phyloP scores from a whole-genome alignment of 2,113 vertebrate species.

The Sander vitreus region DNA sequence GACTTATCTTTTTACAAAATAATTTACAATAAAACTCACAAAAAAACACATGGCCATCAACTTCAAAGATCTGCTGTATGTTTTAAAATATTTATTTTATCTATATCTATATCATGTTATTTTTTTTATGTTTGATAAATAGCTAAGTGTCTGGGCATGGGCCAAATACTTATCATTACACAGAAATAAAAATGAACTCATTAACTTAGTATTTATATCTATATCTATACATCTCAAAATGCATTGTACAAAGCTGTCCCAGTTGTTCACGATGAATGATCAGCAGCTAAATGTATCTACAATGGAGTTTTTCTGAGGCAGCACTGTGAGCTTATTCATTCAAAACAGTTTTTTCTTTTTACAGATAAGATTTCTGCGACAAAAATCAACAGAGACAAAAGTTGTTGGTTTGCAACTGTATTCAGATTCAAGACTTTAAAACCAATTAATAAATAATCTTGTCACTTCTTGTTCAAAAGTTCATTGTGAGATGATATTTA shows the following conservation, averaged over 20 bases:
- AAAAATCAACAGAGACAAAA: constrained; percentile 51
- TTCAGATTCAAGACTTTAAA: constrained; percentile 88
- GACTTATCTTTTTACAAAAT: constrained; percentile 5
- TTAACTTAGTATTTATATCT: background rate
- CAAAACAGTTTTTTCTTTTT: background rate
- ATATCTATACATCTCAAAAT: background rate
- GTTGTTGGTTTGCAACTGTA: constrained; percentile 87
- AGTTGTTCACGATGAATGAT: background rate
- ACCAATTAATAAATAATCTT: constrained; percentile 99
- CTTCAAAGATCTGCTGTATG: background rate
- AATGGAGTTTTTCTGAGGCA: constrained; percentile 17
- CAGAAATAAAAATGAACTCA: background rate
- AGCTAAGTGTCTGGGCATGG: background rate
- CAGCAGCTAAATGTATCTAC: background rate
- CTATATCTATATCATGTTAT: background rate
- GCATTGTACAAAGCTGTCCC: background rate
- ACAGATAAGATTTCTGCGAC: background rate
- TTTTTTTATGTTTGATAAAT: background rate
- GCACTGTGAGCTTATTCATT: constrained; percentile 1
- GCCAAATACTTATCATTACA: background rate
- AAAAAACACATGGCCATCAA: constrained; percentile 18
- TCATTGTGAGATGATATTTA: constrained; percentile 93
- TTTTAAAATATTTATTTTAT: background rate
- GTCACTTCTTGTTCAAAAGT: constrained; percentile 91
- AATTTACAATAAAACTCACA: background rate